phyloP scores from a whole-genome alignment of 2,113 vertebrate genomes.

The Sisor rabdophorus region DNA sequence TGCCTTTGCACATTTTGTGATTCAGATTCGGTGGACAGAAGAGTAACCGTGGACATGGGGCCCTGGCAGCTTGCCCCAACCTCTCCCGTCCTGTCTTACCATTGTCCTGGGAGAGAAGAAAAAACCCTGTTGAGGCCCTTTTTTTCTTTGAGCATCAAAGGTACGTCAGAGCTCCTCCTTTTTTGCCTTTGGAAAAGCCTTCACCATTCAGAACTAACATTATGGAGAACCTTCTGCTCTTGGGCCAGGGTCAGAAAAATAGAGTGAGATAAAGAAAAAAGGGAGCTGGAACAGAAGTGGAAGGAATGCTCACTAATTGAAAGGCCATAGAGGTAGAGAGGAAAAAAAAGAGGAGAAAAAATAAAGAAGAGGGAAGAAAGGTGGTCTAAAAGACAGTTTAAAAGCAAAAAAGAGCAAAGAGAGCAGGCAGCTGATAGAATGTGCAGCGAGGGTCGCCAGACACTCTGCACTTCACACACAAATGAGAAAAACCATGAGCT shows the following conservation, averaged over 20 bases:
- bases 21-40: constrained; percentile 46
- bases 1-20: constrained; percentile 47
- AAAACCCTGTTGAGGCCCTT: constrained; percentile 51
- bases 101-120: constrained; percentile 49
- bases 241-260: constrained; percentile 56
- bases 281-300: constrained; percentile 52
- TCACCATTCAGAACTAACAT: constrained; percentile 52
- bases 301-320: constrained; percentile 47
- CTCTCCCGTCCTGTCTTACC: constrained; percentile 40
- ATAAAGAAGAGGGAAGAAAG: constrained; percentile 40
- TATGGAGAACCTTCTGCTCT: constrained; percentile 51
- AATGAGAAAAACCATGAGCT: constrained; percentile 25
- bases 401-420: constrained; percentile 47
- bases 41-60: constrained; percentile 32
- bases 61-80: constrained; percentile 38
- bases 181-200: constrained; percentile 39
- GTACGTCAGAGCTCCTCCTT: constrained; percentile 16
- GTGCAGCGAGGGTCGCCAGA: constrained; percentile 31
- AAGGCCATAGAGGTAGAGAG: constrained; percentile 23
- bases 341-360: neutral
- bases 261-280: constrained; percentile 49
- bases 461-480: constrained; percentile 31
- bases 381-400: constrained; percentile 51
- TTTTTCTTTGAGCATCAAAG: constrained; percentile 56
- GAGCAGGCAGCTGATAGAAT: constrained; percentile 46